These are phyloP conservation scores for Euphysa ruthae DNA, from an alignment of 30 jellyfish, hydroid and myxozoan genomes.

Conservation along the genomic window DNA sequence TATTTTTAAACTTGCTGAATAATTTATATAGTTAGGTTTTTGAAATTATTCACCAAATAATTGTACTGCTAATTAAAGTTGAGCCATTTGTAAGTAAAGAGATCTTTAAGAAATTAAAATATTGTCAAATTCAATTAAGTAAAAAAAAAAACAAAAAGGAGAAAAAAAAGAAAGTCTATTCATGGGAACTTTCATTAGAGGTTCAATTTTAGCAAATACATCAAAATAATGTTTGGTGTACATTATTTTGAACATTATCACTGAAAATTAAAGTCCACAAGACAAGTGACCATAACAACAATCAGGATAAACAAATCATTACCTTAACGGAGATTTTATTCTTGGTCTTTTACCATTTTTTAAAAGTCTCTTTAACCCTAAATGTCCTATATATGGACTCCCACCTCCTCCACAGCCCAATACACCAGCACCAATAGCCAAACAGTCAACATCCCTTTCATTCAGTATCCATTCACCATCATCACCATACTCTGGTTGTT, in stretches of 20 bases:
- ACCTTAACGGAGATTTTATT: constrained; percentile 45
- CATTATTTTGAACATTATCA: neutral
- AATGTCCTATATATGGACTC: constrained; percentile 46
- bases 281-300: no score
- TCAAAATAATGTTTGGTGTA: neutral
- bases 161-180: no score
- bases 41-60: no score
- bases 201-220: neutral
- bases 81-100: no score
- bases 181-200: no score
- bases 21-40: no score
- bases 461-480: constrained; percentile 49
- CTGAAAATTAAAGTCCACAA: neutral
- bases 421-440: constrained; percentile 54
- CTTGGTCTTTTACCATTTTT: constrained; percentile 31
- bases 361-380: constrained; percentile 5
- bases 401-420: constrained; percentile 84
- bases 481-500: neutral
- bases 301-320: neutral
- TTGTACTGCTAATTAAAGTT: no score
- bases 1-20: no score
- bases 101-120: no score
- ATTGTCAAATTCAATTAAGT: no score
- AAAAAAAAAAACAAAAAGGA: no score
- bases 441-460: constrained; percentile 38